Evolutionary conservation across 2,888 invertebrate species (phyloP), one percentile per base, ranked within the genome.

Genomic region (Orthosia gothica): DNA sequence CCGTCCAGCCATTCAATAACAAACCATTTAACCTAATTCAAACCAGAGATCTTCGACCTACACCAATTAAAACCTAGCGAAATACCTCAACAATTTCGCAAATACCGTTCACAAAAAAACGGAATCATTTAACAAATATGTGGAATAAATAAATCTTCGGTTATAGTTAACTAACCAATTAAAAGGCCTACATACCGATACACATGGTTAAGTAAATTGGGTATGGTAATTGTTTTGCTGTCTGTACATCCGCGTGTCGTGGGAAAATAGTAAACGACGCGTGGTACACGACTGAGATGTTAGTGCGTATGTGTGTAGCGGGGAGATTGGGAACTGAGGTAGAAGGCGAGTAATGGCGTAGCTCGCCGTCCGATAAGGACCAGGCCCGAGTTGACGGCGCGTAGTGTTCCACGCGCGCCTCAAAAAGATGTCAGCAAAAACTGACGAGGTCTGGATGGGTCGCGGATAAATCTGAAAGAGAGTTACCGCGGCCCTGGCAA

Each of bases 201-300:
- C 70, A 82, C 79, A 82, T 79, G 69, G 74, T 82, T 79, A 79
- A 66, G 32, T 65, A 74, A 78, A 84, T 82, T 82, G 74, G 79
- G 71, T 71, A 85, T 79, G 78, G 61, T 76, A 77, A 81, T 83
- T 71, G 71, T 85, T 88, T 81, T 88, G 89, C 84, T 70, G 76
- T 83, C 91, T 71, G 74, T 90, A 88, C 87, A 75, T 64, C 73
- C 76, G 71, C 58, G 81, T 73, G 75, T 79, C 91, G 91, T 91
- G 91, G 90, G 91, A 91, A 91, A 86, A 88, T 90, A 85, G 90
- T 91, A 90, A 90, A 90, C 90, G 90, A 90, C 87, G 87, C 87
- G 88, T 87, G 84, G 78, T 82, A 79, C 82, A 85, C 85, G 84
- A 81, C 85, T 76, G 78, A 83, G 78, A 85, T 81, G 79, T 73